Evolutionary conservation across 2,797 vertebrate species (phyloP).

Genomic region (Neostethus bicornis): DNA sequence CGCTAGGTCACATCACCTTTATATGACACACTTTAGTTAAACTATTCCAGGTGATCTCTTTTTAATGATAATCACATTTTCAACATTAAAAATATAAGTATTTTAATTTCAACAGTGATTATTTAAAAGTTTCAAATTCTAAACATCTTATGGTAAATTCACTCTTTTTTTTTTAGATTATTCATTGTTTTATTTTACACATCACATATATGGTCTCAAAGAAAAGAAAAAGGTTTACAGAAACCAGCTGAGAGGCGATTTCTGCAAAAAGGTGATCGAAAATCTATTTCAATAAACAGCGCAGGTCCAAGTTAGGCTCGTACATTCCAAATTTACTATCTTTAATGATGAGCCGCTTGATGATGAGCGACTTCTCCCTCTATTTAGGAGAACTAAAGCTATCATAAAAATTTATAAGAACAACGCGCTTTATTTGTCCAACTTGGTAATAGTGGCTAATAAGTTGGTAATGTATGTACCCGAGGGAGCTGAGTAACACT

Average conservation of each 20-base stretch:
- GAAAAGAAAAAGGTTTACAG: slow-evolving; percentile 11
- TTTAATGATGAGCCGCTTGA: slow-evolving; percentile 15
- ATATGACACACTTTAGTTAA: too few species aligned
- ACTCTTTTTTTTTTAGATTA: not conserved
- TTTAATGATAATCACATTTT: not conserved
- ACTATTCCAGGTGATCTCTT: too few species aligned
- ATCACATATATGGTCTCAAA: not conserved
- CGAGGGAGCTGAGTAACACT: too few species aligned
- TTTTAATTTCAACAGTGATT: too few species aligned
- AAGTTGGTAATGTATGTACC: too few species aligned
- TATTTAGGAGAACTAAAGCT: not conserved
- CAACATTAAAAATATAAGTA: too few species aligned
- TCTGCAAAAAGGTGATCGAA: slow-evolving; percentile 8
- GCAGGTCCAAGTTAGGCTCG: slow-evolving; percentile 14
- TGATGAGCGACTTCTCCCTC: slow-evolving; percentile 25
- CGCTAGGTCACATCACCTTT: too few species aligned
- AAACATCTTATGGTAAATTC: too few species aligned
- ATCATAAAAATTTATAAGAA: slow-evolving; percentile 5
- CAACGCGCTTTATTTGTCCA: not conserved
- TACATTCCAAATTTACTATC: slow-evolving; percentile 21
- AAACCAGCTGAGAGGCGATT: not conserved
- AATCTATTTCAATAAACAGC: slow-evolving; percentile 33
- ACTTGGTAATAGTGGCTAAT: slow-evolving; percentile 5
- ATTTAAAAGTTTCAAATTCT: too few species aligned
- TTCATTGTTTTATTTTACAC: not conserved